Base-by-base conservation (phyloP, 35 echinoderm and acorn worm species). In the Diadema setosum region DNA sequence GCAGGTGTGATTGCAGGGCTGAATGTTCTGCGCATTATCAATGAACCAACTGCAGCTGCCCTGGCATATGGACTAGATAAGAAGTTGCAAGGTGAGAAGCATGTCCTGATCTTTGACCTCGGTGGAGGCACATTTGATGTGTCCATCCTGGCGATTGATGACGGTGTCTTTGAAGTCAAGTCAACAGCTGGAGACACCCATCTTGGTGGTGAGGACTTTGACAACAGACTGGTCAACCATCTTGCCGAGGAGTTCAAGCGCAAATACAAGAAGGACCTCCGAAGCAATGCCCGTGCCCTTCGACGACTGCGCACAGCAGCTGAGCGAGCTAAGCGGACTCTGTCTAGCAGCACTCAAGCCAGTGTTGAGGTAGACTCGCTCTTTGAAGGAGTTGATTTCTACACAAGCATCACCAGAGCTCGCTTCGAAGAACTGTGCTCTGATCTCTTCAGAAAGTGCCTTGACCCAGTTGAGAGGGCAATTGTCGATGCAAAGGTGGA, bases 361-460 rank as follows among this genome's bases (percentile, higher is more conserved):
- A 85, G 91, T 75, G 91, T 98, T 81, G 95, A 94, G 52, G 90
- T 98, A 29, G 95, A 98, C 81, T 93, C 91, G 1, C 88, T 98
- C 9, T 94, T 91, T 84, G 95, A 94, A 58, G 95, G 95, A 39
- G 84, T 88, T 18, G 95, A 98, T 85, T 98, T 98, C 81, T 97
- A 91, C 88, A 97, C 95, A 17, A 94, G 91, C 27, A 83, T 97
- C 60, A 97, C 74, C 37, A 90, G 95, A 83, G 87, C 91, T 16
- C 84, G 88, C n/a, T 94, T 97, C 87, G 87, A 97, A 40, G 91
- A 97, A 36, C 29, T 97, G 82, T 87, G 85, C 69, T 60, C 83
- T 7, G 59, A 84, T 35, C 80, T 91, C 11, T 97, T 97, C 82
- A 85, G 84, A 35, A 61, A 65, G 20, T 94, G 91, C 17, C 25